These are phyloP conservation scores for Cephus pygmeus DNA, from an alignment of 2,888 invertebrate species.

Conservation along the genomic window DNA sequence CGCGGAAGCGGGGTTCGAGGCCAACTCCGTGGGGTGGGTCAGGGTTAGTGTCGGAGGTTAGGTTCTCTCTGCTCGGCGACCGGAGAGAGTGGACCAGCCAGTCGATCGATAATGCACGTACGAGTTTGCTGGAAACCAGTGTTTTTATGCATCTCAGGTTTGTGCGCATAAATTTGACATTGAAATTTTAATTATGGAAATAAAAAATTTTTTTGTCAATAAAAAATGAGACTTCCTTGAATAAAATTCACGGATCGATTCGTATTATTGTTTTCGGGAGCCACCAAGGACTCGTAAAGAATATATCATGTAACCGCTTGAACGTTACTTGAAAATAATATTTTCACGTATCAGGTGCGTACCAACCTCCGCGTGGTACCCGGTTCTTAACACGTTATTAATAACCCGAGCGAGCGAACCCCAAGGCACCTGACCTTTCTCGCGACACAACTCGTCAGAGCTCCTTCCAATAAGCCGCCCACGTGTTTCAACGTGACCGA, in stretches of 20 bases:
- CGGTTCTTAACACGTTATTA: background rate
- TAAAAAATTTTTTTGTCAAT: too few species aligned
- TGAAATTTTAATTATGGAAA: background rate
- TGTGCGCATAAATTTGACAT: background rate
- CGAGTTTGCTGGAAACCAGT: background rate
- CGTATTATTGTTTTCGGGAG: background rate
- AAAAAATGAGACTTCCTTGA: background rate
- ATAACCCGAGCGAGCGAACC: background rate
- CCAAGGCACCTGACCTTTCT: background rate
- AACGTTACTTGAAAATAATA: background rate
- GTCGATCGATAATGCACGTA: conserved; percentile 4
- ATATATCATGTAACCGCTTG: background rate
- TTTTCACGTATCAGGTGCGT: background rate
- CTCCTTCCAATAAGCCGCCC: background rate
- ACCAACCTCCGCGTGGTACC: background rate
- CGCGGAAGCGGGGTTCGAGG: conserved; percentile 18
- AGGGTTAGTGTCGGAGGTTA: conserved; percentile 52
- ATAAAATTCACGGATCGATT: background rate
- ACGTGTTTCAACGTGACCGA: background rate
- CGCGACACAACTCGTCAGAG: background rate
- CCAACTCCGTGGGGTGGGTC: conserved; percentile 41
- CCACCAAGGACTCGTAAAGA: background rate
- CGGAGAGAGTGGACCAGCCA: conserved; percentile 6
- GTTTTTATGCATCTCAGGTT: background rate
- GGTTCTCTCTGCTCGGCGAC: conserved; percentile 19